Base-by-base conservation (phyloP, 2,797 vertebrate species). In the Antrozous pallidus region DNA sequence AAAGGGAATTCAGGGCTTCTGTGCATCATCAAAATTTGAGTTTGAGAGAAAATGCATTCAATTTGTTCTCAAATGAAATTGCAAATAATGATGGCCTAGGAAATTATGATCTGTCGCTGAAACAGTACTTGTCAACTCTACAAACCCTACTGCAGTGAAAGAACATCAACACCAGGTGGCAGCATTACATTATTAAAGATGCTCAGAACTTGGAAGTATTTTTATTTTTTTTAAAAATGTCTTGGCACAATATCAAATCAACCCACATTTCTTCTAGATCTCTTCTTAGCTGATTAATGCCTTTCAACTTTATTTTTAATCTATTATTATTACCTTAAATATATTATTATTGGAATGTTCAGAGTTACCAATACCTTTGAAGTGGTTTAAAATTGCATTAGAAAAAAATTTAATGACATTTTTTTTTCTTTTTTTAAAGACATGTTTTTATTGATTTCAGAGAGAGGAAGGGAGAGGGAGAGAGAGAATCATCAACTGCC, bases 121-220 rank as follows among this genome's bases (percentile, higher is more conserved):
- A 42, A 16, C 36, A 17, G 18, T 67, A 14, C 26, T 3, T 14
- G 56, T 36, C 67, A 42, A 51, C 5, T 0, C 12, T 45, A 58
- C 65, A 93, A 80, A 92, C n/a, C n/a, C 40, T 26, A 26, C n/a
- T 79, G 96, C 94, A 97, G 81, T 97, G 70, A 88, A 73, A 40
- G 28, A 54, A 0, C 0, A 61, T 2, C 5, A 82, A 90, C 97
- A 96, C 96, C 26, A 95, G 97, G 84, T 97, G 97, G 97, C 96
- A 97, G 97, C 91, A 95, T 96, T 42, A 38, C 16, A 94, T 67
- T 81, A 88, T 67, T 85, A 79, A 95, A 94, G 31, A 79, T 17
- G 28, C 75, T 93, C 70, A 61, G 56, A 49, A 26, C 36, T 82
- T 67, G 38, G 18, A 54, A 4, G 16, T 26, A 18, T 6, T 9